Percentiles rank a stretch among this genome's conserved stretches.
Evolutionary conservation across 2,888 invertebrate species (phyloP).

Genomic region (Xylota sylvarum): DNA sequence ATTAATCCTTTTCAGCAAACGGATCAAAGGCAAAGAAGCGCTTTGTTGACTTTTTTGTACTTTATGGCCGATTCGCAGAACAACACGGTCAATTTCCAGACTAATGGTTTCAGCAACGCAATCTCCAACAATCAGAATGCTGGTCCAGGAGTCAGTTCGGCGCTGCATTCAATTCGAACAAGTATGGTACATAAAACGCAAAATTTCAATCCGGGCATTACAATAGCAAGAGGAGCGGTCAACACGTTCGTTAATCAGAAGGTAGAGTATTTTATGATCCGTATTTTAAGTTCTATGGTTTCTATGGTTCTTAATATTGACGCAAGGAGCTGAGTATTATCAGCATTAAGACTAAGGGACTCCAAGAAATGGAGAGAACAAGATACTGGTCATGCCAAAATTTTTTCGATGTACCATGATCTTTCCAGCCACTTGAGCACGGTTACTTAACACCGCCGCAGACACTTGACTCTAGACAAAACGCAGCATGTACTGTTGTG

Average conservation of each 20-base stretch:
- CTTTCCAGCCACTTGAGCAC: too few relatives aligned
- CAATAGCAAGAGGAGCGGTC: constrained; percentile 19
- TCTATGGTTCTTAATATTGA: too few relatives aligned
- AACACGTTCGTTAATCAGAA: constrained; percentile 36
- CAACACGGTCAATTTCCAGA: constrained; percentile 40
- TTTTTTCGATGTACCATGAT: too few relatives aligned
- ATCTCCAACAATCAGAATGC: constrained; percentile 32
- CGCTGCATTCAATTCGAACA: constrained; percentile 77
- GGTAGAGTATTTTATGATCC: constrained; percentile 36
- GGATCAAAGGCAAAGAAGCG: constrained; percentile 87
- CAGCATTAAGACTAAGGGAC: too few relatives aligned
- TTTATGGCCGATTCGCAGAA: constrained; percentile 80
- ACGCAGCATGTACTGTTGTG: too few relatives aligned
- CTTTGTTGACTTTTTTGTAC: constrained; percentile 86
- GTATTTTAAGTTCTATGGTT: too few relatives aligned
- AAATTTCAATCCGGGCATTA: constrained; percentile 34
- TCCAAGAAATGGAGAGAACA: too few relatives aligned
- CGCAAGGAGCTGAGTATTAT: too few relatives aligned
- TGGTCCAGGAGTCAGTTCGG: constrained; percentile 67
- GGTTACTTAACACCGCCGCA: too few relatives aligned
- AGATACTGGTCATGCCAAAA: too few relatives aligned
- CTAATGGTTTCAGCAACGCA: constrained; percentile 76
- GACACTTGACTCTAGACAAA: too few relatives aligned
- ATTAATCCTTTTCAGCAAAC: constrained; percentile 85
- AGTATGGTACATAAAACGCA: constrained; percentile 76